Evolutionary conservation across 2,797 vertebrate genomes (phyloP), one percentile per base, ranked within the genome.

Genomic region (Mallotus villosus): DNA sequence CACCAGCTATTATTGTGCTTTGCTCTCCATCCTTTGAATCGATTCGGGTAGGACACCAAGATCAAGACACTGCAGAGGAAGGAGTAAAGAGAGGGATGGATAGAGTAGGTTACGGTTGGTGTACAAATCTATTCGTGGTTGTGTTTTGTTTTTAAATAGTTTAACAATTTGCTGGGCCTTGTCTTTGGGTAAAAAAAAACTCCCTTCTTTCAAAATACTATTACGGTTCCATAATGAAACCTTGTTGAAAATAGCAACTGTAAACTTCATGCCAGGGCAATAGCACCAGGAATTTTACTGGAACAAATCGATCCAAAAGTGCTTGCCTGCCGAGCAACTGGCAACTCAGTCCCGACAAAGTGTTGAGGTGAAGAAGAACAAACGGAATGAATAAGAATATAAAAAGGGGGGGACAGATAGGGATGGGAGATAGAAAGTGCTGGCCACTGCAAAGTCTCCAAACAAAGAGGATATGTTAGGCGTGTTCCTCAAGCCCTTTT

Each of bases 391-490:
- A 91, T 89, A 88, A 89, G 86, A 89, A 89, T 90, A 86, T 83
- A 78, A 83, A 74, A 81, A 85, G 77, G 73, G 22, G 84, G 88
- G 86, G 91, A 88, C 81, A 90, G 90, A 91, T 90, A 88, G 84
- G 80, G 80, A 65, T 69, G 82, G 83, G 82, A 85, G 83, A 89
- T 88, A 88, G 87, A 93, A 93, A 94, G 85, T 93, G 93, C 92
- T 93, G 89, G 86, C 90, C 88, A 81, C 88, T 93, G 93, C 92
- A 94, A 92, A 93, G 90, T 93, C 90, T 92, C 86, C 91, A 92
- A 91, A 93, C 92, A 93, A 92, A 93, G 90, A 92, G 89, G 89
- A 92, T 90, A 89, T 90, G 88, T 91, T 90, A 88, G 88, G 90
- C 88, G 83, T 87, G 89, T 91, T 93, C 91, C 89, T 92, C 89